Conservation (phyloP, 2,888 invertebrate genomes). For the Prosapia bicincta region DNA sequence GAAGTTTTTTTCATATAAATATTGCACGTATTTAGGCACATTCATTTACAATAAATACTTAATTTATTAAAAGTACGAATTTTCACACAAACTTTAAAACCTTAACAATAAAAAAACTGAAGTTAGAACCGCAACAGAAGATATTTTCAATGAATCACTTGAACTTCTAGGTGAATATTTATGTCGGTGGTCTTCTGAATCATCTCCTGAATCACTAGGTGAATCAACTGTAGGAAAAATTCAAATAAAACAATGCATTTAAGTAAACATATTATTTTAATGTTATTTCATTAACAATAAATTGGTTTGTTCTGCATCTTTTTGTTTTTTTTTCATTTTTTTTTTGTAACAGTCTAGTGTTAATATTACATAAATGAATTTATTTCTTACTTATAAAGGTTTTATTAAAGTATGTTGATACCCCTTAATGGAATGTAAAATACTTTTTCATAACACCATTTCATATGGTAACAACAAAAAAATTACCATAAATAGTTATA, state of each 20-base stretch:
- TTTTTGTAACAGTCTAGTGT: not conserved
- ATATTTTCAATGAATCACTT: not conserved
- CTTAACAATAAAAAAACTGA: not conserved
- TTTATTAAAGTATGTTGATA: too few species aligned
- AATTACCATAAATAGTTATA: too few species aligned
- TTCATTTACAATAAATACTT: not conserved
- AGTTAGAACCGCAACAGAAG: not conserved
- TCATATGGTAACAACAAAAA: too few species aligned
- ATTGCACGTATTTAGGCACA: not conserved
- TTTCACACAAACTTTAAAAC: not conserved
- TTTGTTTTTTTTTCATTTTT: not conserved
- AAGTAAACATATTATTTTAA: not conserved
- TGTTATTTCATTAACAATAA: not conserved
- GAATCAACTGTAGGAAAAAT: not conserved
- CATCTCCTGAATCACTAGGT: not conserved
- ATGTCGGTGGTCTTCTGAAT: not conserved
- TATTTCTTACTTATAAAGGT: not conserved
- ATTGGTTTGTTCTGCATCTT: not conserved
- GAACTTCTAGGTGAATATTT: not conserved
- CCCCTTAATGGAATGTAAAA: too few species aligned
- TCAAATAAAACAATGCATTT: conserved; percentile 2
- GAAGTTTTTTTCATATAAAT: not conserved
- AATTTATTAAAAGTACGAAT: not conserved
- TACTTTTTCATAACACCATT: too few species aligned
- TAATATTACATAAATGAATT: not conserved